Evolutionary conservation across 37 sponge, comb jelly and placozoan species (phyloP), one percentile per base, ranked within the genome.

Genomic region (Aphrocallistes beatrix): DNA sequence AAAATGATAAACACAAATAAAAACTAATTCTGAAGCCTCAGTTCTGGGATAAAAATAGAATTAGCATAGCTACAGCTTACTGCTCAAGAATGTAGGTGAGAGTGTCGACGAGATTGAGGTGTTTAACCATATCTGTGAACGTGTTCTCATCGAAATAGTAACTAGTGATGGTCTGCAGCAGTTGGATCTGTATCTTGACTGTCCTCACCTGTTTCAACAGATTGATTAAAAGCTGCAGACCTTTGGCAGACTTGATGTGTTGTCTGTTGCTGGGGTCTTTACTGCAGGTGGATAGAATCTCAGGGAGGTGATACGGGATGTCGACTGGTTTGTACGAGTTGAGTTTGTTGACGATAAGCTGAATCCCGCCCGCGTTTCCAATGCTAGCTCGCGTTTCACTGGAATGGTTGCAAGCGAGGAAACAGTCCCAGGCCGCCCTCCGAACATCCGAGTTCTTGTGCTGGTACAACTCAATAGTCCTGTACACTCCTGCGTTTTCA

Each of bases 181-280:
- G 75, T 13, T 19, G 21, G 8, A 3, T 60, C 3, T 19, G 25
- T 32, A 30, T 13, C n/a, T 60, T 60, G 3, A 19, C 75, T 6
- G 75, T 25, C 8, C n/a, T 60, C 1, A 60, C 75, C 21, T 60
- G 32, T 13, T 60, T 60, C 8, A 60, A 19, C 32, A 60, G 28
- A 60, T 60, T 28, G n/a, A 60, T 60, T 32, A 60, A 3, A 60
- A 60, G n/a, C 75, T 60, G 75, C 3, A 60, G 34, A 21, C 28
- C 75, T 3, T 60, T 60, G 10, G 75, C 10, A 6, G 34, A 28
- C n/a, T 60, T 60, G 8, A 60, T 60, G 75, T 60, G 75, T 60
- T 60, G 75, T 60, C 75, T 60, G 75, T 60, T 60, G n/a, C 75
- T 60, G 28, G 75, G 75, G n/a, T 60, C 75, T 32, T 60, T 60